These are phyloP conservation scores for Sardina pilchardus DNA, from an alignment of 2,113 vertebrate genomes.

Conservation along the genomic window DNA sequence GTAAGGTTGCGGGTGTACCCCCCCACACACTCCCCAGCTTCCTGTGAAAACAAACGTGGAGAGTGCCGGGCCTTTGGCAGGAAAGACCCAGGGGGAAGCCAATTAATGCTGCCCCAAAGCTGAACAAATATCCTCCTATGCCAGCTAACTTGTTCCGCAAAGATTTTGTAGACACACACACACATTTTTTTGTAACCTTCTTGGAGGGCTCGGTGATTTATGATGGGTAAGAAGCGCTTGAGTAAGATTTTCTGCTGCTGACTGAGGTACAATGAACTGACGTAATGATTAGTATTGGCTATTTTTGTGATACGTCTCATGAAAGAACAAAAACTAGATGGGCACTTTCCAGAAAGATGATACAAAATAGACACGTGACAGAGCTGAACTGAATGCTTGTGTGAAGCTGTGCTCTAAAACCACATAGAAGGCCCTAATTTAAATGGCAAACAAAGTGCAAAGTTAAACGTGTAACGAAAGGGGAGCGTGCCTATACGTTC, in stretches of 20 bases:
- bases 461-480: no score
- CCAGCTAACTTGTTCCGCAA: neutral
- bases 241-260: neutral
- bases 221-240: neutral
- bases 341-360: neutral
- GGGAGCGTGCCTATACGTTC: no score
- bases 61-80: neutral
- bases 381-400: no score
- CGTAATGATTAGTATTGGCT: neutral
- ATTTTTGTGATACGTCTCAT: neutral
- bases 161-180: neutral
- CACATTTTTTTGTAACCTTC: neutral
- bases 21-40: neutral
- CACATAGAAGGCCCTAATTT: no score
- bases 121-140: conserved; percentile 3
- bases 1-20: neutral
- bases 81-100: conserved; percentile 6
- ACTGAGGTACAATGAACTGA: neutral
- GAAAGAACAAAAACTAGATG: neutral
- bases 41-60: conserved; percentile 2
- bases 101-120: conserved; percentile 10
- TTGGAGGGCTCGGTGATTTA: neutral
- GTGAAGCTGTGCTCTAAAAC: no score
- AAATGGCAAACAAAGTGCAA: no score
- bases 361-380: neutral